A percentile compares a stretch with the other conserved stretches of the same genome.
phyloP scores from a whole-genome alignment of 2,888 invertebrate species.

The Vanessa cardui region DNA sequence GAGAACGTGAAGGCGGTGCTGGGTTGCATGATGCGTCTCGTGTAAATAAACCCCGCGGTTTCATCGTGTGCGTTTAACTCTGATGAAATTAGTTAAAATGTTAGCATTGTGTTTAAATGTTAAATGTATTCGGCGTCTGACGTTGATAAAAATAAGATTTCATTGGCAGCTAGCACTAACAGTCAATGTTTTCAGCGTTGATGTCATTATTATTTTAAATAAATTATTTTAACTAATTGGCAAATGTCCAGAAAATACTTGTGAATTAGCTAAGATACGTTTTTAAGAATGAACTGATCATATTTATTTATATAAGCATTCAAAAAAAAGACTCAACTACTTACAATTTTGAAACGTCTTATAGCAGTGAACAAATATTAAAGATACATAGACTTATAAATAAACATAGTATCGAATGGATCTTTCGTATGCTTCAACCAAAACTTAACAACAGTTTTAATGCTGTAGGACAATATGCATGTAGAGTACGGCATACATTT shows the following conservation, averaged over 20 bases:
- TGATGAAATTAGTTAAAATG: conserved; percentile 14
- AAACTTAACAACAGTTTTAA: no score
- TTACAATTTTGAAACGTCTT: no score
- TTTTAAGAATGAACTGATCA: neutral
- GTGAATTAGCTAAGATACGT: conserved; percentile 13
- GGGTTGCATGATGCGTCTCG: conserved; percentile 33
- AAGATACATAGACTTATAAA: no score
- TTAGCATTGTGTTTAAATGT: neutral
- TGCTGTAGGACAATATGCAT: no score
- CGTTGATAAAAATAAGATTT: neutral
- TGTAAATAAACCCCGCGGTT: conserved; percentile 13
- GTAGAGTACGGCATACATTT: no score
- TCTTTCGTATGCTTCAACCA: no score
- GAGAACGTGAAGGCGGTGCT: conserved; percentile 29
- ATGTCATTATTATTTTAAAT: neutral
- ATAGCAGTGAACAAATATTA: no score
- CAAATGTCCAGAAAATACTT: conserved; percentile 7
- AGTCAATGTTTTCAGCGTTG: neutral
- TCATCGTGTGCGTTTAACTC: conserved; percentile 7
- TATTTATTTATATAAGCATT: no score
- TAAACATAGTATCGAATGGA: no score
- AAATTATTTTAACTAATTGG: conserved; percentile 6
- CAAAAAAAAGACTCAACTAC: no score
- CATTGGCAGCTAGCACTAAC: conserved; percentile 1
- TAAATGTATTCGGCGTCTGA: neutral